These are phyloP conservation scores for Temnopleurus reevesii DNA, from an alignment of 53 echinoderm and acorn worm species.

Conservation along the genomic window DNA sequence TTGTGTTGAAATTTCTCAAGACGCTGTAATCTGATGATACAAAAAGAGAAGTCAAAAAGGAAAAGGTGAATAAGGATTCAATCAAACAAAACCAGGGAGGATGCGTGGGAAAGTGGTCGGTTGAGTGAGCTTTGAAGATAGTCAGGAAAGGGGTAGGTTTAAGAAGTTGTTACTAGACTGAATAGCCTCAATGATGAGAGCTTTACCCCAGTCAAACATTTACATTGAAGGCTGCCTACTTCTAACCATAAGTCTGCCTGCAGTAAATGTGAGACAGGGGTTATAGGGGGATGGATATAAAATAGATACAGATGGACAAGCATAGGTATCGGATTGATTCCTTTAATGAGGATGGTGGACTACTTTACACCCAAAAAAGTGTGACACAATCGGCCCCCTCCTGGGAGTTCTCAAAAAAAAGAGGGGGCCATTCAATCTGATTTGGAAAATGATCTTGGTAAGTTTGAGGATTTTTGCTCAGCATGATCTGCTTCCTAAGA, in stretches of 20 bases:
- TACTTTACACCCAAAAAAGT: background rate
- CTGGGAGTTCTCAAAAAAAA: background rate
- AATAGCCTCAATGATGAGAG: constrained; percentile 25
- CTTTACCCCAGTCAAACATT: too few relatives aligned
- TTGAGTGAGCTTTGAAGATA: background rate
- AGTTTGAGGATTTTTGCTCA: background rate
- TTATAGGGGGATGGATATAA: background rate
- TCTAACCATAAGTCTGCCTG: too few relatives aligned
- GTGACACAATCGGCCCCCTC: background rate
- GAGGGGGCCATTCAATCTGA: background rate
- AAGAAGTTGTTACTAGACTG: background rate
- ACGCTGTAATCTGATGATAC: constrained; percentile 4
- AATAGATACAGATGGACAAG: constrained; percentile 7
- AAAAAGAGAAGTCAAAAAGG: background rate
- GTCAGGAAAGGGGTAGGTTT: background rate
- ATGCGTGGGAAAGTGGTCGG: constrained; percentile 37
- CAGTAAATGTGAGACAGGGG: too few relatives aligned
- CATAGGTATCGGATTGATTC: background rate
- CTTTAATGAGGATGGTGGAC: background rate
- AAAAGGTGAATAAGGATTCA: background rate
- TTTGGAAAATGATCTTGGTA: background rate
- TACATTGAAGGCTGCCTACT: too few relatives aligned
- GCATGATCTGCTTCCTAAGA: background rate
- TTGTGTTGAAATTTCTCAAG: background rate
- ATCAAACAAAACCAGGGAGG: background rate